Evolutionary conservation across 2,888 invertebrate genomes (phyloP), one percentile per base, ranked within the genome.

Genomic region (Leptopilina myrica): DNA sequence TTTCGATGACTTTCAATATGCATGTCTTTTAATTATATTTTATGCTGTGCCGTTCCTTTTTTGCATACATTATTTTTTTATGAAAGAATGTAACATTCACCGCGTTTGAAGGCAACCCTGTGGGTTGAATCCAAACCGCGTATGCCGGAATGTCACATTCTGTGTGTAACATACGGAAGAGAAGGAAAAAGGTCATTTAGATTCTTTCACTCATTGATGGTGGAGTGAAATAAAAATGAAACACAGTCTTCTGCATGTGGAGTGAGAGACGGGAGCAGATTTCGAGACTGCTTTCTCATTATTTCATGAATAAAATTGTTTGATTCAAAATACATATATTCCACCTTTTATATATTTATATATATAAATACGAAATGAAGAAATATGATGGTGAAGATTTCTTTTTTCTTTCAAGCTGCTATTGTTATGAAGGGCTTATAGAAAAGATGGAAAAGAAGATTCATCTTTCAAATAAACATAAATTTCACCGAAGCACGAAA

Each of bases 81-180:
- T 59, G 15, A 59, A 59, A 59, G 59, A 59, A 59, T 59, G 59
- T 59, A 59, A 59, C 59, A 59, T 59, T 59, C 59, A 59, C 59
- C 49, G 59, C 59, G 59, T 59, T 59, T 59, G 59, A 59, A 59
- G 59, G 59, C 59, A 59, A 59, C 59, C 59, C 59, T 59, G 59
- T 59, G 59, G 59, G 59, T 59, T 15, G n/a, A 59, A 59, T 59
- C 15, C 59, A 59, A 59, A 59, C 59, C 59, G 15, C n/a, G 15
- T 59, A n/a, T 59, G 59, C 7, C 59, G 59, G 59, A 59, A 59
- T 59, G 59, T 59, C 59, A 15, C 59, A 15, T 15, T 33, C 33
- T 33, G n/a, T 15, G n/a, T 15, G 15, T 59, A 59, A 59, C 14
- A n/a, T 59, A 15, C 59, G 59, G 59, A 59, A 59, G 59, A 5